These are phyloP conservation scores for Eurosta solidaginis DNA, from an alignment of 1,140 invertebrate species.

Conservation along the genomic window DNA sequence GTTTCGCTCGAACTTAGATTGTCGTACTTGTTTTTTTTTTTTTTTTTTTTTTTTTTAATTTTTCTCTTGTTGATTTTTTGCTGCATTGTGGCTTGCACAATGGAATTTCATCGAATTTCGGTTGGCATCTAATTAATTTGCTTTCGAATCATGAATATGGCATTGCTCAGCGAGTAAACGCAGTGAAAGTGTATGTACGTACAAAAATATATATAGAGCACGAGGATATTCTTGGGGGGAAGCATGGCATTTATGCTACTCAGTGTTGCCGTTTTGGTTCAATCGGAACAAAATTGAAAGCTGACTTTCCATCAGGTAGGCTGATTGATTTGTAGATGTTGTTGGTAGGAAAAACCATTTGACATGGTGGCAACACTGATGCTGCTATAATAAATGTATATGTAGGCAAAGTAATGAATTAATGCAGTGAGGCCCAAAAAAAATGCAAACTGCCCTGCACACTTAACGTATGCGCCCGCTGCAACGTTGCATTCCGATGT, in stretches of 20 bases:
- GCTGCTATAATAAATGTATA: not conserved
- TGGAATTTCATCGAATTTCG: conserved; percentile 24
- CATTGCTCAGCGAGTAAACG: not conserved
- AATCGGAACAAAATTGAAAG: no score
- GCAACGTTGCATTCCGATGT: conserved; percentile 14
- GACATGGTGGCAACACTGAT: no score
- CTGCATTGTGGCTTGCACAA: conserved; percentile 18
- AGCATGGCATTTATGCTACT: no score
- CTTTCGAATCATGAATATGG: conserved; percentile 27
- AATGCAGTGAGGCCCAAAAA: not conserved
- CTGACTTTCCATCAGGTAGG: no score
- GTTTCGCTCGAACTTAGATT: not conserved
- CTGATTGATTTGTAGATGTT: no score
- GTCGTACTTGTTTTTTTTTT: not conserved
- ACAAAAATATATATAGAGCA: not conserved
- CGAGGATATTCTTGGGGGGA: conserved; percentile 18
- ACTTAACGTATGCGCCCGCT: not conserved
- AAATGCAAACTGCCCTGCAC: not conserved
- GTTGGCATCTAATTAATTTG: conserved; percentile 27
- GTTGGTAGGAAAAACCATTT: no score
- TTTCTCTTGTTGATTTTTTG: not conserved
- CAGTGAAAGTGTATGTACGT: not conserved
- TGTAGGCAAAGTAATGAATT: not conserved
- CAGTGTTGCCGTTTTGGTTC: no score
- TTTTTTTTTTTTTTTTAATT: not conserved